phyloP scores from a whole-genome alignment of 2,113 vertebrate species.

The Ptilonorhynchus violaceus region DNA sequence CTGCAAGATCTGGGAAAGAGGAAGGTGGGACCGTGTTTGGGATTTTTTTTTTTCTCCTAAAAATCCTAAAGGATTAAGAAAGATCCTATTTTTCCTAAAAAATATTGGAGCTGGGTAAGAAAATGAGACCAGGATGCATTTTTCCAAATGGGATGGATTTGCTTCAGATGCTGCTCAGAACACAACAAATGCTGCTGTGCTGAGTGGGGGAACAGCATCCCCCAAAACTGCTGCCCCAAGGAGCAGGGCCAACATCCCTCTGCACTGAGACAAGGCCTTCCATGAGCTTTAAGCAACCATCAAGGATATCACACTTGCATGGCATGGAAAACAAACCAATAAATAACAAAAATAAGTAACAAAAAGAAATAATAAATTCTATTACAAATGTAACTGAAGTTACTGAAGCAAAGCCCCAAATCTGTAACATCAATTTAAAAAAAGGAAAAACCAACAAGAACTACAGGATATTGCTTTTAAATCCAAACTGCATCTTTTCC shows the following conservation, averaged over 20 bases:
- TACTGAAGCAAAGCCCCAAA: background rate
- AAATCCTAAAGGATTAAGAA: background rate
- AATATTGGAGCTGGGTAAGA: background rate
- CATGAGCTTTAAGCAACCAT: background rate
- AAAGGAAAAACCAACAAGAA: rapidly evolving
- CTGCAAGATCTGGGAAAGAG: background rate
- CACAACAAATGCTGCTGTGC: background rate
- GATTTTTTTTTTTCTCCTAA: background rate
- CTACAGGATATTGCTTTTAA: background rate
- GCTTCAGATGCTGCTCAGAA: background rate
- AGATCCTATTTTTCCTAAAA: background rate
- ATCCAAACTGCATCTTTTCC: background rate
- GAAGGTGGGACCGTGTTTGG: rapidly evolving
- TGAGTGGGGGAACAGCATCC: rapidly evolving
- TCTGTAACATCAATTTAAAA: background rate
- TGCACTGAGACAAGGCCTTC: background rate
- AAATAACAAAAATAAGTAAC: background rate
- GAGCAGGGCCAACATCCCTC: background rate
- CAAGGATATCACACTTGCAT: background rate
- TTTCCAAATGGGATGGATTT: background rate
- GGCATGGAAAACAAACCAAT: background rate
- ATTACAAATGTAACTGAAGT: background rate
- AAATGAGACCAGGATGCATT: background rate
- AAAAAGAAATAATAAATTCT: background rate
- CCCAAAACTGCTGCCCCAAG: background rate